Evolutionary conservation across 1,140 invertebrate genomes (phyloP).

Genomic region (Halyomorpha halys): DNA sequence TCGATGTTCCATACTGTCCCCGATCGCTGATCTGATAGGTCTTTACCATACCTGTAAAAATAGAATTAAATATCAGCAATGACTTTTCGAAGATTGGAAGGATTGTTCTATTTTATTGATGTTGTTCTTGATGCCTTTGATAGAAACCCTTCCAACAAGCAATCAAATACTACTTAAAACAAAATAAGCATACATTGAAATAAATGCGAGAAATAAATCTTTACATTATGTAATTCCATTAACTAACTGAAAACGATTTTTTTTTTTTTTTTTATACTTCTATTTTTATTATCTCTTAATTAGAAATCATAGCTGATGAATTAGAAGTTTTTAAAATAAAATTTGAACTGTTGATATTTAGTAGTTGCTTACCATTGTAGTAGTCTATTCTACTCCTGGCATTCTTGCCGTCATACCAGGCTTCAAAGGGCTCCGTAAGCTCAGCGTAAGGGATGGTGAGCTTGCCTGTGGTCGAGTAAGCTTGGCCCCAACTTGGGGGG

Average conservation of each 20-base stretch:
- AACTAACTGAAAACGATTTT: too few species aligned
- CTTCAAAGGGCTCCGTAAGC: constrained; percentile 76
- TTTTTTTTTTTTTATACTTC: too few species aligned
- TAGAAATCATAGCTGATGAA: too few species aligned
- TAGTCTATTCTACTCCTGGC: constrained; percentile 83
- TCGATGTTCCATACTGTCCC: constrained; percentile 56
- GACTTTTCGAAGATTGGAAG: too few species aligned
- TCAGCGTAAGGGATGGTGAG: constrained; percentile 85
- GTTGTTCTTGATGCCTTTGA: too few species aligned
- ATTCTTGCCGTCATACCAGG: constrained; percentile 67
- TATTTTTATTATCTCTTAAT: too few species aligned
- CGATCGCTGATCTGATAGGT: constrained; percentile 64
- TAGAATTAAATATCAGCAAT: background rate
- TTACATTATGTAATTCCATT: too few species aligned
- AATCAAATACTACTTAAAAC: too few species aligned
- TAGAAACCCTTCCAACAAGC: too few species aligned
- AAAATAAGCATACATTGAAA: too few species aligned
- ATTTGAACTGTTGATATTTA: background rate
- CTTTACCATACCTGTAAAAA: constrained; percentile 60
- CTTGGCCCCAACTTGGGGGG: background rate
- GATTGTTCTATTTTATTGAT: too few species aligned
- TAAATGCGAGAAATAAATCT: too few species aligned
- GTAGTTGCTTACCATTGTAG: constrained; percentile 59
- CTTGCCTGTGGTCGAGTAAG: constrained; percentile 35
- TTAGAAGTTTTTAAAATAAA: background rate